Base-by-base conservation (phyloP, 1,140 invertebrate genomes). In the Aphis gossypii region DNA sequence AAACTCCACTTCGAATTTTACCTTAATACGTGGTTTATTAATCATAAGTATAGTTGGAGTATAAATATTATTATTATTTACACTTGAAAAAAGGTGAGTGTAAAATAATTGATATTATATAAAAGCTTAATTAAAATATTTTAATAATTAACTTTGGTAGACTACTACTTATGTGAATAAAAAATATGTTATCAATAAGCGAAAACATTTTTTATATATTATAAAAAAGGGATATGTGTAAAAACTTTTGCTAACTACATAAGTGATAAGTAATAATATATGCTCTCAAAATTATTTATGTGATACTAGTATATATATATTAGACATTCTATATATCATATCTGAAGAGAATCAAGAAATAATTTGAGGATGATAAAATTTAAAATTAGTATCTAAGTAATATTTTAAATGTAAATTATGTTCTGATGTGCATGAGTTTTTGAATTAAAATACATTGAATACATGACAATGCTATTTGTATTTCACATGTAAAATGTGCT, bases 1-100 rank as follows among this genome's bases (percentile, higher is more conserved):
- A 94, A 98, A 97, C 94, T 97, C 96, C 2, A 98, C 98, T 68
- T 96, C 96, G 94, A 98, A 98, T 95, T 98, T 97, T 8, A 97
- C 97, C 96, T 96, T 86, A 76, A 92, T 87, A 46, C 25, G 38
- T n/a, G 11, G 4, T 35, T 41, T 41, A 41, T 41, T 41, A 41
- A 41, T 7, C 18, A 51, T 87, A 35, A 87, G 2, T n/a, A n/a
- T 38, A 90, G 2, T 0, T 76, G 18, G 14, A 68, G 14, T 76
- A 76, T 6, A 76, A n/a, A 76, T n/a, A n/a, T n/a, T 76, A 68
- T n/a, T n/a, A n/a, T 76, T 51, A 51, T 51, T 4, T 18, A 20
- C 48, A 14, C 14, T 48, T 48, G 48, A 48, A 14, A 48, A 1
- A 48, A 0, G 14, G 48, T 1, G 48, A 14, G 14, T 48, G 46